A percentile compares a stretch with the other conserved stretches of the same genome.
Conservation (phyloP, 2,113 vertebrate genomes). For the Zosterops borbonicus region DNA sequence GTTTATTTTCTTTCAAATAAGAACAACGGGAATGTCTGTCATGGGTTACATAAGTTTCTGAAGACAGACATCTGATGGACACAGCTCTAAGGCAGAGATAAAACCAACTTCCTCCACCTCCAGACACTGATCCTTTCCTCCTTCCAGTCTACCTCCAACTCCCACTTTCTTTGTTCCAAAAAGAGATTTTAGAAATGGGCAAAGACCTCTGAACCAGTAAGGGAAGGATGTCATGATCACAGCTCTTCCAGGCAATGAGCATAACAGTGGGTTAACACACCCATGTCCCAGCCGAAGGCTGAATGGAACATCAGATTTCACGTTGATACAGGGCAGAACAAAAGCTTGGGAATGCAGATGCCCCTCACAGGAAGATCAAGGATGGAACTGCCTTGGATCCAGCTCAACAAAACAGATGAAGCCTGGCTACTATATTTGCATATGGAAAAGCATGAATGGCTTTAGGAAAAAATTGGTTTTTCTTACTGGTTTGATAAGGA, state of each 20-base stretch:
- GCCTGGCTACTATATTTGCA: not conserved
- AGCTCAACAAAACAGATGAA: not conserved
- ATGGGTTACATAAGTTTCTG: not conserved
- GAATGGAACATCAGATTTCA: not conserved
- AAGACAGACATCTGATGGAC: not conserved
- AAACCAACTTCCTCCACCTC: not conserved
- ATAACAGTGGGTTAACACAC: rapidly evolving
- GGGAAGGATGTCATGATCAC: not conserved
- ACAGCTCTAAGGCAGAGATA: not conserved
- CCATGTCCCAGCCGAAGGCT: not conserved
- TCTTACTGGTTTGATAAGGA: not conserved
- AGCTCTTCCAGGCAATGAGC: not conserved
- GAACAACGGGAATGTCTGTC: not conserved
- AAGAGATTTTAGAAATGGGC: not conserved
- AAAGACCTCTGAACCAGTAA: not conserved
- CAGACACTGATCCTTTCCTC: not conserved
- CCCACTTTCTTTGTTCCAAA: not conserved
- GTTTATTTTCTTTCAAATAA: not conserved
- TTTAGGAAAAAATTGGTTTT: not conserved
- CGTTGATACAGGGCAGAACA: not conserved
- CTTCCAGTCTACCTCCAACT: not conserved
- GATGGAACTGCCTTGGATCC: not conserved
- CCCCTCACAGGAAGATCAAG: not conserved
- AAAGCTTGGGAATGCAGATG: not conserved
- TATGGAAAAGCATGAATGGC: not conserved